Conservation (phyloP, 1,140 invertebrate species). For the Chironomus tepperi region DNA sequence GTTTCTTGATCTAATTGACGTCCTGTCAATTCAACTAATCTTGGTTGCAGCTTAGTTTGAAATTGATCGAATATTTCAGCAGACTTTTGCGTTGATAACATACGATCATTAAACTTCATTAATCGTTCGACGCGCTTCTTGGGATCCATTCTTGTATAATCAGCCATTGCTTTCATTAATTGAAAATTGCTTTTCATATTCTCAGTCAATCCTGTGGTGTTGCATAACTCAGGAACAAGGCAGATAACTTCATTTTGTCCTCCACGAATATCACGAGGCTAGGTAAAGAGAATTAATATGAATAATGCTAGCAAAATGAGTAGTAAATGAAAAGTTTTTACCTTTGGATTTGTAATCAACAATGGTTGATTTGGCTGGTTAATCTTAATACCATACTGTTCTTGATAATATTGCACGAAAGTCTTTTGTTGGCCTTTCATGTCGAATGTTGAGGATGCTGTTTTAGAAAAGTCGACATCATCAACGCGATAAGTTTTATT, state of each 20-base stretch:
- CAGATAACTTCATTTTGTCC: slow-evolving; percentile 51
- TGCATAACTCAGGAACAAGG: slow-evolving; percentile 65
- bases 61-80: slow-evolving; percentile 49
- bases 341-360: slow-evolving; percentile 50
- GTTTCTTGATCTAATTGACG: slow-evolving; percentile 47
- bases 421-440: slow-evolving; percentile 49
- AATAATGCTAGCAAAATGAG: too few species aligned
- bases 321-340: too few species aligned
- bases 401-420: slow-evolving; percentile 71
- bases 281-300: neutral
- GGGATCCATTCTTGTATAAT: slow-evolving; percentile 56
- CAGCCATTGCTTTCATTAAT: slow-evolving; percentile 54
- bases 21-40: slow-evolving; percentile 48
- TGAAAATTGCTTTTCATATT: slow-evolving; percentile 48
- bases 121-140: slow-evolving; percentile 50
- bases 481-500: slow-evolving; percentile 83
- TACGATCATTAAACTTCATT: slow-evolving; percentile 47
- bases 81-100: slow-evolving; percentile 43
- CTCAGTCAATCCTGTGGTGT: slow-evolving; percentile 56
- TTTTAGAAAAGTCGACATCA: slow-evolving; percentile 66
- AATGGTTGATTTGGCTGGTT: slow-evolving; percentile 50
- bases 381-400: slow-evolving; percentile 55
- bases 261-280: slow-evolving; percentile 49
- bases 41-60: slow-evolving; percentile 51
- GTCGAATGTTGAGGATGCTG: slow-evolving; percentile 50